phyloP scores from a whole-genome alignment of 2,113 vertebrate species.

The Chloroceryle aenea region DNA sequence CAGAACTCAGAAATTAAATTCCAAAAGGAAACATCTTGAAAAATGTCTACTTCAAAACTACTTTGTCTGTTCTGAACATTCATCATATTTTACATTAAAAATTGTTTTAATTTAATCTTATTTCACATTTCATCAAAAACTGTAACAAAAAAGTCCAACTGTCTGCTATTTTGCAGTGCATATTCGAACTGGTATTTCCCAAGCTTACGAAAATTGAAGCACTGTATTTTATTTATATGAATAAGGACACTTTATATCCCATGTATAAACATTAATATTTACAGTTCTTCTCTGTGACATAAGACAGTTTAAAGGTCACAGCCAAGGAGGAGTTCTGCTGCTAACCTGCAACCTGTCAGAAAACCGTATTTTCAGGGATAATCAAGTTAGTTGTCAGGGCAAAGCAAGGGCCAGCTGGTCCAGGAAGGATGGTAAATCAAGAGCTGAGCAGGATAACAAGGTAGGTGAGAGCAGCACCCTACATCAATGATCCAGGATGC shows the following conservation, averaged over 20 bases:
- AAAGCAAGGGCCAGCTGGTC: background rate
- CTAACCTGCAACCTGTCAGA: background rate
- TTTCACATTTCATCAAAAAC: background rate
- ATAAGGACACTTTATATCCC: background rate
- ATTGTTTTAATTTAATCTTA: background rate
- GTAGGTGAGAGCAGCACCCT: background rate
- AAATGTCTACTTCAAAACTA: background rate
- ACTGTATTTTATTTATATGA: background rate
- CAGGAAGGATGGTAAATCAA: accelerated
- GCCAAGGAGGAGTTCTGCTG: background rate
- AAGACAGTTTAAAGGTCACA: background rate
- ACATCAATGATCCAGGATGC: background rate
- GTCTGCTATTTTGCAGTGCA: background rate
- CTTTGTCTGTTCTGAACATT: background rate
- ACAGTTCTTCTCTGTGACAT: background rate
- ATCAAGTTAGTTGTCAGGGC: background rate
- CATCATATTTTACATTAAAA: background rate
- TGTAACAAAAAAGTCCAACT: background rate
- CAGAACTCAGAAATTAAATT: background rate
- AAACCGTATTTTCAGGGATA: background rate
- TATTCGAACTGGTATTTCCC: background rate
- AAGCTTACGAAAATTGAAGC: background rate
- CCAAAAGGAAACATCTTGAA: background rate
- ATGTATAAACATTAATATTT: background rate
- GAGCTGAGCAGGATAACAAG: background rate